Evolutionary conservation across 2,888 invertebrate species (phyloP).

Genomic region (Andrena dorsata): DNA sequence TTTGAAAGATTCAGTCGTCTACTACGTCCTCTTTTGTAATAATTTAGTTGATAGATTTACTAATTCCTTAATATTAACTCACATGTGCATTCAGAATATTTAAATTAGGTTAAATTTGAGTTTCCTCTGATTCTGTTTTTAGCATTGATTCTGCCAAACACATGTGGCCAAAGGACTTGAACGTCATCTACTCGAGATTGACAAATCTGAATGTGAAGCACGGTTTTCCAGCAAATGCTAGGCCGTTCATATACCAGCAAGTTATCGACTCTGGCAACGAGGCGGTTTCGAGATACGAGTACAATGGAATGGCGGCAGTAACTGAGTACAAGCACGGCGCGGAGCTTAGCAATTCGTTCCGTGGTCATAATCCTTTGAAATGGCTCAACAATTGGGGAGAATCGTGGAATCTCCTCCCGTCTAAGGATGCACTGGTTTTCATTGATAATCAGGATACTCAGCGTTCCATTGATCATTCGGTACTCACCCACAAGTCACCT

Average conservation of each 20-base stretch:
- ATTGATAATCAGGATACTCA: constrained; percentile 97
- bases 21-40: no score
- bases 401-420: constrained; percentile 89
- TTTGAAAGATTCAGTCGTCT: no score
- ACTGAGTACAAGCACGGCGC: constrained; percentile 90
- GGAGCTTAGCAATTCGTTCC: constrained; percentile 87
- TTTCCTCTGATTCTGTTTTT: not conserved
- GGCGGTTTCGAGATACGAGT: constrained; percentile 83
- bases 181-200: constrained; percentile 88
- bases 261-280: constrained; percentile 90
- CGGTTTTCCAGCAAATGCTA: constrained; percentile 88
- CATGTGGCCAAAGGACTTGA: constrained; percentile 91
- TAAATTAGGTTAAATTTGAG: no score
- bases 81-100: no score
- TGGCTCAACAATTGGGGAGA: constrained; percentile 89
- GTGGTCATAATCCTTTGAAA: constrained; percentile 88
- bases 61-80: no score
- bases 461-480: constrained; percentile 88
- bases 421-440: constrained; percentile 89
- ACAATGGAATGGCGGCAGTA: constrained; percentile 87
- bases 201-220: constrained; percentile 88
- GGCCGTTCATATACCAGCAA: constrained; percentile 91
- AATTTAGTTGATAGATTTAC: no score
- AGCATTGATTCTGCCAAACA: constrained; percentile 93
- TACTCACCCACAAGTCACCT: constrained; percentile 89